A percentile compares a stretch with the other conserved stretches of the same genome.
These are phyloP conservation scores for Buceros bicornis DNA, from an alignment of 2,797 vertebrate species.

Conservation along the genomic window DNA sequence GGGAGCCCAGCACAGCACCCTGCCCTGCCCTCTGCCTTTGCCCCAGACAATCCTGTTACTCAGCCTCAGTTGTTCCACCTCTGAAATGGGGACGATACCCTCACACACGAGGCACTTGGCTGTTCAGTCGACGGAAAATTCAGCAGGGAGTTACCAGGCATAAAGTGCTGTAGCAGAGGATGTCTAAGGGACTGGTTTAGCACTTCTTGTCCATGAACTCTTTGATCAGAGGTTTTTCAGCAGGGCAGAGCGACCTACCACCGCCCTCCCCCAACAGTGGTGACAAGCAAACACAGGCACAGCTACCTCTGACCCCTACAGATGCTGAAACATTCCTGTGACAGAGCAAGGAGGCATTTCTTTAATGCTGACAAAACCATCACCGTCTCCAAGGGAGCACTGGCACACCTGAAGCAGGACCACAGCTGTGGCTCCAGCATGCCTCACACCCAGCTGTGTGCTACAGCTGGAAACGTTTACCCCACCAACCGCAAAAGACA, in stretches of 20 bases:
- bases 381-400: background rate
- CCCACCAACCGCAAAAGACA: background rate
- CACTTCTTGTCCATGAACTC: background rate
- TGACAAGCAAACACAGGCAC: background rate
- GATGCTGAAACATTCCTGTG: background rate
- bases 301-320: background rate
- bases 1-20: background rate
- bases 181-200: background rate
- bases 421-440: background rate
- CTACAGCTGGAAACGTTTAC: constrained; percentile 21
- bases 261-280: background rate
- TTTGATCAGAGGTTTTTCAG: background rate
- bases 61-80: background rate
- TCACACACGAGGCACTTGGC: background rate
- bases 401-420: background rate
- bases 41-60: accelerated
- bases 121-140: background rate
- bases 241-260: background rate
- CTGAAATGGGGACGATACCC: background rate
- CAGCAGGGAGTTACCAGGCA: background rate
- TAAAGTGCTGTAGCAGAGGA: background rate
- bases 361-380: background rate
- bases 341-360: background rate
- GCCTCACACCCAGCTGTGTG: background rate
- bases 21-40: accelerated